Conservation (phyloP, 2,113 vertebrate genomes). For the Pampusana beccarii region DNA sequence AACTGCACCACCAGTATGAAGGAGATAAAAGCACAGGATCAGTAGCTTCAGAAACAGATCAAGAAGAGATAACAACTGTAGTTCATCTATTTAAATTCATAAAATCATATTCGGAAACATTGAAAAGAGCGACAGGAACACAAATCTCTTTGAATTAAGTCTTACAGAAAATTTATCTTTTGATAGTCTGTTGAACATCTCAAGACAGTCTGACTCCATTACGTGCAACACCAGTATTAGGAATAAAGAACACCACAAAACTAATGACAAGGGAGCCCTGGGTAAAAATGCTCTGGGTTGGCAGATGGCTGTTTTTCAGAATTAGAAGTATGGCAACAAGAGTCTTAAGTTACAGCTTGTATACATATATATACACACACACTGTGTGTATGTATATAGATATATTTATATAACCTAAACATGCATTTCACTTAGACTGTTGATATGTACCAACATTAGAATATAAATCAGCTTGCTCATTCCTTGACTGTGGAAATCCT, state of each 20-base stretch:
- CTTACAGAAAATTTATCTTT: background rate
- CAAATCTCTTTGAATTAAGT: background rate
- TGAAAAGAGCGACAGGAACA: background rate
- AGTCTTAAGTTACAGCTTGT: background rate
- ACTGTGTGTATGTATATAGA: background rate
- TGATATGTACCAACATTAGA: background rate
- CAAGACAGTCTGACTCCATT: background rate
- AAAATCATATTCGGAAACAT: background rate
- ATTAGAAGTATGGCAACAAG: background rate
- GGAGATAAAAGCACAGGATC: background rate
- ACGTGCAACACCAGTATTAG: background rate
- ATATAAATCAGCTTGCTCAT: background rate
- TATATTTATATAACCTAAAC: background rate
- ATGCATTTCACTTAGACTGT: background rate
- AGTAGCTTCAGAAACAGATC: slow-evolving; percentile 42
- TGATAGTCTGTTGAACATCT: background rate
- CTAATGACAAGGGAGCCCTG: background rate
- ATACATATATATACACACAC: background rate
- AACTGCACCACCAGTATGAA: background rate
- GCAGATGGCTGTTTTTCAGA: background rate
- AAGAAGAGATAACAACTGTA: background rate
- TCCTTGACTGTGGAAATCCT: background rate
- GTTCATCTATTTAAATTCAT: slow-evolving; percentile 15
- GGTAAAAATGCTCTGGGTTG: background rate
- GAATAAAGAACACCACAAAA: background rate